Base-by-base conservation (phyloP, 2,797 vertebrate genomes). In the Chrosomus eos region DNA sequence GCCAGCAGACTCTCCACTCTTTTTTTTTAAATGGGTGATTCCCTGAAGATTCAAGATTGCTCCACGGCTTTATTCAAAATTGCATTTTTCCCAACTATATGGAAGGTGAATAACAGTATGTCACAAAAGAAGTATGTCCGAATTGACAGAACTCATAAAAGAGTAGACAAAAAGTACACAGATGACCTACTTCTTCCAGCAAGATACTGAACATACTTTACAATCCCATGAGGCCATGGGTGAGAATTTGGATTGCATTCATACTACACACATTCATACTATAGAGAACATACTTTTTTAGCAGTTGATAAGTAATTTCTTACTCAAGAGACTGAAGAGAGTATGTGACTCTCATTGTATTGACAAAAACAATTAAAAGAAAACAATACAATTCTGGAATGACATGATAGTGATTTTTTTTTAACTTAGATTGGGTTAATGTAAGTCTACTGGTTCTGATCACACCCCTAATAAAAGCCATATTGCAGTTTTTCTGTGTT, bases 391-490 rank as follows among this genome's bases (percentile, higher is more conserved):
- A 14, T 7, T 26, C 23, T 36, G 7, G 33, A 67, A 18, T 31
- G 16, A 21, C 14, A 67, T 26, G 16, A 5, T 7, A 58, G 45
- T 43, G 7, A 10, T 19, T 45, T 55, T 3, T 55, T 3, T 19
- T 76, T 31, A 18, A 9, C 31, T 7, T 86, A 82, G 66, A 81
- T 67, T 82, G 67, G 33, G 80, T 53, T 90, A 81, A 92, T 89
- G 66, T 77, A 26, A 5, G n/a, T 13, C 5, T 26, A 91, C 90
- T 87, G 75, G 82, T 87, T 82, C 60, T 71, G 89, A 90, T 92
- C 87, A 83, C 85, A 89, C 40, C 83, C 36, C 78, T 90, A 91
- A 89, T 89, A 90, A 88, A 89, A 88, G 82, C 89, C 88, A 90
- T 92, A 82, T 89, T 90, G 91, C 81, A 91, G 91, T 91, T 76